Conservation (phyloP, 2,888 invertebrate species). For the Blomia tropicalis region DNA sequence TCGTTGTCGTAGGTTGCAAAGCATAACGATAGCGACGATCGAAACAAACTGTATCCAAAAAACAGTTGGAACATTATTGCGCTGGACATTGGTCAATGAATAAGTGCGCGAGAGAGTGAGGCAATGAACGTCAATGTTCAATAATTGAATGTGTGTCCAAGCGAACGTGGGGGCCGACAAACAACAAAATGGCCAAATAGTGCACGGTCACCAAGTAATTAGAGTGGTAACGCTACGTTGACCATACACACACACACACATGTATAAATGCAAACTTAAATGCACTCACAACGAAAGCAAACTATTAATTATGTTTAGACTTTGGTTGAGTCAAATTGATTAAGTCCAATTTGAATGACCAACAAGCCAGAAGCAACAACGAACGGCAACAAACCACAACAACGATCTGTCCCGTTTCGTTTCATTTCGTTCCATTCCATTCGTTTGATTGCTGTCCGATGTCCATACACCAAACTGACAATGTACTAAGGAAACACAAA, state of each 20-base stretch:
- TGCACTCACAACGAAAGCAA: too few relatives aligned
- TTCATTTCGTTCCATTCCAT: too few relatives aligned
- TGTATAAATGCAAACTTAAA: too few relatives aligned
- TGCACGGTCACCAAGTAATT: not conserved
- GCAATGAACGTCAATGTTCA: not conserved
- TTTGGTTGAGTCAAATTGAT: not conserved
- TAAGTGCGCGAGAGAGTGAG: not conserved
- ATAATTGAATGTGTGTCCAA: not conserved
- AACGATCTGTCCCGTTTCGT: too few relatives aligned
- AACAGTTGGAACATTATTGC: not conserved
- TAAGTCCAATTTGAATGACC: constrained; percentile 10
- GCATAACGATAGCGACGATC: too few relatives aligned
- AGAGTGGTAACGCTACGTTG: constrained; percentile 8
- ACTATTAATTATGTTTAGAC: not conserved
- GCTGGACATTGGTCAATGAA: not conserved
- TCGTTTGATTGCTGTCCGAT: too few relatives aligned
- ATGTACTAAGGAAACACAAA: too few relatives aligned
- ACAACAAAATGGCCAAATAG: constrained; percentile 4
- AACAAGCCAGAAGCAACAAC: not conserved
- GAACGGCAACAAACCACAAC: not conserved
- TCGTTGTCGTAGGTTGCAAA: too few relatives aligned
- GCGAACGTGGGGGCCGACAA: not conserved
- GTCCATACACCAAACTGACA: too few relatives aligned
- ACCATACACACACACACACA: not conserved
- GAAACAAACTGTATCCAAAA: not conserved